Percentiles rank a stretch among this genome's conserved stretches.
Conservation (phyloP, 2,888 invertebrate genomes). For the Drosophila conformis region DNA sequence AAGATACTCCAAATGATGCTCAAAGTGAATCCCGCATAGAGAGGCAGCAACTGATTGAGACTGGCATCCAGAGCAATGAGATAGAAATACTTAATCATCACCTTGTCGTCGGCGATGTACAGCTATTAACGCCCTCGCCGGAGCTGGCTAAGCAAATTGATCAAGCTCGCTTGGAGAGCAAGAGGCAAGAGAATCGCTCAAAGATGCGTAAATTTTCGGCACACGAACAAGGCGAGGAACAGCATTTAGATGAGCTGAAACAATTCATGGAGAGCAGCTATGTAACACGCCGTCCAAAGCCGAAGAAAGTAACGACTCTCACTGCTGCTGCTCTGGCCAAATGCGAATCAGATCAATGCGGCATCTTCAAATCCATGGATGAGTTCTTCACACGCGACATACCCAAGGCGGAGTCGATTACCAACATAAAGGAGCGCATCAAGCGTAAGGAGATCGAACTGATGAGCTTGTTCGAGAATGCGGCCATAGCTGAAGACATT, state of each 20-base stretch:
- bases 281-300: conserved; percentile 55
- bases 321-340: conserved; percentile 5
- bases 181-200: conserved; percentile 37
- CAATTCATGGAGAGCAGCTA: conserved; percentile 77
- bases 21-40: background rate
- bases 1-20: conserved; percentile 4
- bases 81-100: conserved; percentile 75
- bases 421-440: conserved; percentile 74
- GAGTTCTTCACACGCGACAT: conserved; percentile 69
- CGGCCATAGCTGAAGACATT: conserved; percentile 38
- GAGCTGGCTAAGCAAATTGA: conserved; percentile 67
- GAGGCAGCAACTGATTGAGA: conserved; percentile 41
- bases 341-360: conserved; percentile 50
- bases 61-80: conserved; percentile 74
- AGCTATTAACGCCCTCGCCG: conserved; percentile 69
- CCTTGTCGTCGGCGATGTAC: conserved; percentile 70
- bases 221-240: conserved; percentile 72
- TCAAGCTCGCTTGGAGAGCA: conserved; percentile 47
- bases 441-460: conserved; percentile 80
- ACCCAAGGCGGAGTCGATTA: conserved; percentile 74
- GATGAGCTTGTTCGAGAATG: conserved; percentile 74
- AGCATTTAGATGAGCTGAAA: conserved; percentile 77
- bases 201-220: conserved; percentile 67
- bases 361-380: conserved; percentile 77
- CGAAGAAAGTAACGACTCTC: conserved; percentile 45